Evolutionary conservation across 1,140 invertebrate genomes (phyloP), one percentile per base, ranked within the genome.

Genomic region (Metopolophium dirhodum): DNA sequence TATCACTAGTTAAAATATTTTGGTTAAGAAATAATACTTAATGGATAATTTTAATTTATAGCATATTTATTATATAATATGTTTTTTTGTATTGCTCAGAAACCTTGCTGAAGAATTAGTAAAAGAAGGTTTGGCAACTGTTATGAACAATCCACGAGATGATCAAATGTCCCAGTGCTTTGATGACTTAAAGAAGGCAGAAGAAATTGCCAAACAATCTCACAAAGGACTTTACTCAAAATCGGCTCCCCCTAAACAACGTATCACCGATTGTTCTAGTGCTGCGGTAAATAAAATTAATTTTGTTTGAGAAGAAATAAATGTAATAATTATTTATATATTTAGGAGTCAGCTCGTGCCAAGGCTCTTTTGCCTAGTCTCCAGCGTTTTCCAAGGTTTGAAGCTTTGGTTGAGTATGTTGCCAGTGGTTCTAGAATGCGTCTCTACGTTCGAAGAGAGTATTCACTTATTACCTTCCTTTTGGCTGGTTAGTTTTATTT

Each of bases 41-140:
- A 11, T 11, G 30, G 30, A 77, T 77, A 18, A n/a, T 77, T 68
- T 68, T 11, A 11, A 30, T 68, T 11, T 68, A 30, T 68, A 4
- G 11, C 11, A 30, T 68, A 26, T 35, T 51, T 54, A 88, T 51
- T 54, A 88, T 20, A 51, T 7, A 37, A 8, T 45, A 30, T 85
- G 9, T 85, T 26, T 89, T 37, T 57, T 57, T 30, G 26, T 47
- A n/a, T 77, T 26, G 9, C 23, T 26, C 94, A 98, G 98, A 49
- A 99, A 99, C 95, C 97, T 99, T 49, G 99, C 98, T 35, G 98
- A 99, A 95, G 98, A 98, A 23, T 96, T 99, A 94, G 97, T 99
- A 0, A 96, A 96, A 68, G 99, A 99, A 95, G 99, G 99, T 61
- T 96, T 98, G 68, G 99, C 98, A 0, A 98, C 97, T 91, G 99